A percentile compares a stretch with the other conserved stretches of the same genome.
Evolutionary conservation across 2,113 vertebrate species (phyloP).

Genomic region (Rafetus swinhoei): DNA sequence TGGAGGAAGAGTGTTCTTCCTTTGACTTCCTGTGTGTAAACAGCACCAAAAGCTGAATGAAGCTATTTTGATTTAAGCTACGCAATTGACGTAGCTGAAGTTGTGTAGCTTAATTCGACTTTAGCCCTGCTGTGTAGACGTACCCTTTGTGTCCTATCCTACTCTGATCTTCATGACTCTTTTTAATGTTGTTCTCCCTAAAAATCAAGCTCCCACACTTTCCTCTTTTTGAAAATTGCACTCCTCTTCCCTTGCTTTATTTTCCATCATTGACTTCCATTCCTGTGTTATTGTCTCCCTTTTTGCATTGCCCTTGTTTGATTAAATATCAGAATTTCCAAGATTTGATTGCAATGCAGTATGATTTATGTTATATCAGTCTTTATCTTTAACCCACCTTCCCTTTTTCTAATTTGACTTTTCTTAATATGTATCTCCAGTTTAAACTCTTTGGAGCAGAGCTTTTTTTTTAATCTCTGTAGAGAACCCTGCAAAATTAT

Average conservation of each 20-base stretch:
- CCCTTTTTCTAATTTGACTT: not conserved
- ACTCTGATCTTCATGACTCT: not conserved
- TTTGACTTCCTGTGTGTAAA: too few relatives aligned
- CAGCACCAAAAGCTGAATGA: too few relatives aligned
- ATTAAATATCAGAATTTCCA: conserved; percentile 14
- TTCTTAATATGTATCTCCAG: not conserved
- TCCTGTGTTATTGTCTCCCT: not conserved
- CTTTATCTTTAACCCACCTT: not conserved
- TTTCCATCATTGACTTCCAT: not conserved
- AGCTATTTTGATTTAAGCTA: too few relatives aligned
- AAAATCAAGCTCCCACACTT: not conserved
- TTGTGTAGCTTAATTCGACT: too few relatives aligned
- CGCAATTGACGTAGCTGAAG: too few relatives aligned
- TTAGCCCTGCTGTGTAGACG: too few relatives aligned
- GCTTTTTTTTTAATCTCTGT: not conserved
- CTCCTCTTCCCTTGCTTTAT: not conserved
- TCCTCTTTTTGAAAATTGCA: not conserved
- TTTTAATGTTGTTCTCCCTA: not conserved
- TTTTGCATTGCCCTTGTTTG: not conserved
- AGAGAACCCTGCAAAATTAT: not conserved
- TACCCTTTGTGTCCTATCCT: not conserved
- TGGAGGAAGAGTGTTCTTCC: too few relatives aligned
- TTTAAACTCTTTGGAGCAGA: not conserved
- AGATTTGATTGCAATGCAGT: not conserved
- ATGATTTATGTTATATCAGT: not conserved